Percentiles rank a stretch among this genome's conserved stretches.
Evolutionary conservation across 2,113 vertebrate species (phyloP).

Genomic region (Nannospalax galili): DNA sequence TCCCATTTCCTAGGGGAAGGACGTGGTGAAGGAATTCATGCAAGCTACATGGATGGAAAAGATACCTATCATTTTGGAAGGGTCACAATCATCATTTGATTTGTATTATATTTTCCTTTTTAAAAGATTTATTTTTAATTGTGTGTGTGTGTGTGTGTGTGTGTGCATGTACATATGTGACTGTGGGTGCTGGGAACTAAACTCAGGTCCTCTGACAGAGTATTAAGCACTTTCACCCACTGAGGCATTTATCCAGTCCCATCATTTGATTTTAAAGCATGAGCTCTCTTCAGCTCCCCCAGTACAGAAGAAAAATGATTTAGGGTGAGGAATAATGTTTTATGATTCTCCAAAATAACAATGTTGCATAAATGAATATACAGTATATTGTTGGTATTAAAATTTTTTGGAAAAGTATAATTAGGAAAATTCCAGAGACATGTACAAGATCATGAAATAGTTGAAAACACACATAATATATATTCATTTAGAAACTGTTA

Average conservation of each 20-base stretch:
- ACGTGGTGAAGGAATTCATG: not conserved
- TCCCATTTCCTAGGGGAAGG: not conserved
- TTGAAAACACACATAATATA: not conserved
- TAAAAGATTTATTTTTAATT: no score
- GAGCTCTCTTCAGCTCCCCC: rapidly evolving
- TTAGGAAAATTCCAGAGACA: not conserved
- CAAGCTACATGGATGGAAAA: not conserved
- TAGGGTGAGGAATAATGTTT: not conserved
- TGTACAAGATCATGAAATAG: not conserved
- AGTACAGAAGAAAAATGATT: not conserved
- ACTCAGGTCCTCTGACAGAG: no score
- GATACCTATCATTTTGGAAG: not conserved
- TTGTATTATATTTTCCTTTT: no score
- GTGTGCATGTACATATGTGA: no score
- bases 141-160: no score
- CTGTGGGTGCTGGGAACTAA: no score
- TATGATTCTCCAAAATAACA: not conserved
- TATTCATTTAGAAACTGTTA: not conserved
- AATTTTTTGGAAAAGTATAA: conserved; percentile 3
- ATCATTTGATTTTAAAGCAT: not conserved
- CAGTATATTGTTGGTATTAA: not conserved
- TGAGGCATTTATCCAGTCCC: no score
- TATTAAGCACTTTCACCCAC: no score
- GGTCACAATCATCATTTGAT: not conserved
- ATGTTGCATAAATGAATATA: not conserved